These are phyloP conservation scores for Thalassoma bifasciatum DNA, from an alignment of 2,113 vertebrate genomes.

Conservation along the genomic window DNA sequence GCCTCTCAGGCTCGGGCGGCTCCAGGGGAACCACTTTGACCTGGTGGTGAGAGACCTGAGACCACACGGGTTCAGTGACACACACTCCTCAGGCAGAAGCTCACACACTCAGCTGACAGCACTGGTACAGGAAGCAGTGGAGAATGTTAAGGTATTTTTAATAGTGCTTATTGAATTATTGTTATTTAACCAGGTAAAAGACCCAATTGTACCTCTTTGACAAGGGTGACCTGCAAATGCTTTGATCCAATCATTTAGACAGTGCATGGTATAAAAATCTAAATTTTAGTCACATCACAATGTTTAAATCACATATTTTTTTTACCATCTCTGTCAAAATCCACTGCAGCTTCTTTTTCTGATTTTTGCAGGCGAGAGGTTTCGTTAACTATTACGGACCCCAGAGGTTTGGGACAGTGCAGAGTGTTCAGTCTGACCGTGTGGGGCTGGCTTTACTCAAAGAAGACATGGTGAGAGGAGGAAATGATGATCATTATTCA, in stretches of 20 bases:
- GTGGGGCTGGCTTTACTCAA: constrained; percentile 83
- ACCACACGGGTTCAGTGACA: constrained; percentile 68
- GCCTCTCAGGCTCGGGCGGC: constrained; percentile 89
- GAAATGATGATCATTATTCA: neutral
- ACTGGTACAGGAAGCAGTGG: constrained; percentile 88
- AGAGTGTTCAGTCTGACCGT: constrained; percentile 85
- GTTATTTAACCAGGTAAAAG: no score
- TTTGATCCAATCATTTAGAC: no score
- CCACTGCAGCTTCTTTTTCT: neutral
- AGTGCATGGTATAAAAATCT: no score
- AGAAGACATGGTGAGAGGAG: constrained; percentile 70
- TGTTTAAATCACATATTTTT: no score
- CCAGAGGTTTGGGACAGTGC: constrained; percentile 85
- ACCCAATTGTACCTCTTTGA: no score
- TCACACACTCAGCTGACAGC: constrained; percentile 66
- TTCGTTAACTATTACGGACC: constrained; percentile 82
- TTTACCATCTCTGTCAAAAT: no score
- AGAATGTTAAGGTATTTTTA: constrained; percentile 89
- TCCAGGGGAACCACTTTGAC: constrained; percentile 94
- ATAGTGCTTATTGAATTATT: no score
- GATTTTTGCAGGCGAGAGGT: constrained; percentile 62
- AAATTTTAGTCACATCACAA: no score
- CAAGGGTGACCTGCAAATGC: no score
- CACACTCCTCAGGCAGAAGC: neutral
- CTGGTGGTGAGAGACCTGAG: constrained; percentile 89